Evolutionary conservation across 2,888 invertebrate genomes (phyloP), one percentile per base, ranked within the genome.

Genomic region (Palloptera scutellata): DNA sequence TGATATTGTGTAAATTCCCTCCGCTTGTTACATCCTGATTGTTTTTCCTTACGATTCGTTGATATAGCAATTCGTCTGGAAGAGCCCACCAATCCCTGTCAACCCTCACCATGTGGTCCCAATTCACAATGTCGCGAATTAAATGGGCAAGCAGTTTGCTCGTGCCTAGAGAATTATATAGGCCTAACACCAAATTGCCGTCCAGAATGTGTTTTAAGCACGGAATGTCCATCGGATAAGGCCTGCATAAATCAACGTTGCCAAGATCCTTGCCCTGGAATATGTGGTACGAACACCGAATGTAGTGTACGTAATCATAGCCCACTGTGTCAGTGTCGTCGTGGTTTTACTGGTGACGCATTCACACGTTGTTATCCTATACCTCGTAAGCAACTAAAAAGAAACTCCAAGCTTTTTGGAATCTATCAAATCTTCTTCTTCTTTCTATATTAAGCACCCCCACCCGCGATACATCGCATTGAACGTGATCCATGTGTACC

Each of bases 221-320:
- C 89, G 0, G 91, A 92, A 78, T 91, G 91, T 77, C 77, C 88
- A 5, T 80, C 83, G 2, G 87, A 88, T 67, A 87, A 87, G 78
- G 91, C 91, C 11, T 92, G 92, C 76, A 83, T 89, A 41, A 88
- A 88, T 76, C 88, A 89, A 78, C 89, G 89, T 83, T 92, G 91
- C 77, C 81, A 84, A 59, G 88, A 91, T 83, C 91, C 91, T 13
- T 91, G 91, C 72, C 86, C 86, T 1, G 88, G 87, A 54, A 86
- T 87, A 4, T 90, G 90, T 76, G 90, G 89, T 62, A 85, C 87
- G 60, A 89, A 90, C 75, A 89, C 93, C 6, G 88, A 89, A 75
- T 94, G 93, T 78, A 88, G 88, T 81, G 91, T 92, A 5, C 88
- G 90, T 19, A 92, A 92, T 79, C 94, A 94, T 79, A 91, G 90